Percentiles rank a stretch among this genome's conserved stretches.
Conservation (phyloP, 1,140 invertebrate genomes). For the Drosophila burlai region DNA sequence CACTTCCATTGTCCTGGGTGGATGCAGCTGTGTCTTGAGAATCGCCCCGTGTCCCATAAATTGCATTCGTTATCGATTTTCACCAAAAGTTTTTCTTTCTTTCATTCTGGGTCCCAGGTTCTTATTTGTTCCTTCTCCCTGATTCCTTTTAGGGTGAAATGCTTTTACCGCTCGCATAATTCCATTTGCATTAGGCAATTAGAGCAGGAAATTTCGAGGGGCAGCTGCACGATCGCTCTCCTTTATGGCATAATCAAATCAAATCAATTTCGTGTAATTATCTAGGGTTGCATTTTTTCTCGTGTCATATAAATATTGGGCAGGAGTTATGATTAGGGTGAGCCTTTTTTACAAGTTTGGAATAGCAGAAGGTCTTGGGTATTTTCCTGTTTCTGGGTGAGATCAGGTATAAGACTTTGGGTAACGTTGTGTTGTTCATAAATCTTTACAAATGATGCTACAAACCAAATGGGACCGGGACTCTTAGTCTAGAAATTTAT, state of each 20-base stretch:
- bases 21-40: constrained; percentile 50
- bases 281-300: constrained; percentile 41
- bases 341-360: constrained; percentile 17
- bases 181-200: constrained; percentile 70
- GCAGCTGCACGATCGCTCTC: constrained; percentile 52
- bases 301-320: constrained; percentile 48
- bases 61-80: constrained; percentile 71
- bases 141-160: constrained; percentile 30
- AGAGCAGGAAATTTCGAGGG: constrained; percentile 40
- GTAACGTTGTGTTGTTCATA: not conserved
- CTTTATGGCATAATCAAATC: constrained; percentile 60
- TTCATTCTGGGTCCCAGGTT: constrained; percentile 7
- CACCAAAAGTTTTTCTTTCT: constrained; percentile 30
- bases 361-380: constrained; percentile 19
- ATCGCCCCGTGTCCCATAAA: constrained; percentile 66
- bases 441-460: constrained; percentile 22
- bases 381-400: constrained; percentile 19
- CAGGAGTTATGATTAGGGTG: constrained; percentile 46
- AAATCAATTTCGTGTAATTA: constrained; percentile 71
- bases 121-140: constrained; percentile 17
- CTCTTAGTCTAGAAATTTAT: not conserved
- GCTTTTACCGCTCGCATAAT: constrained; percentile 52
- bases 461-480: not conserved
- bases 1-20: constrained; percentile 36
- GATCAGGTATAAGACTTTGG: constrained; percentile 25